Evolutionary conservation across 2,888 invertebrate species (phyloP).

Genomic region (Microctonus aethiopoides): DNA sequence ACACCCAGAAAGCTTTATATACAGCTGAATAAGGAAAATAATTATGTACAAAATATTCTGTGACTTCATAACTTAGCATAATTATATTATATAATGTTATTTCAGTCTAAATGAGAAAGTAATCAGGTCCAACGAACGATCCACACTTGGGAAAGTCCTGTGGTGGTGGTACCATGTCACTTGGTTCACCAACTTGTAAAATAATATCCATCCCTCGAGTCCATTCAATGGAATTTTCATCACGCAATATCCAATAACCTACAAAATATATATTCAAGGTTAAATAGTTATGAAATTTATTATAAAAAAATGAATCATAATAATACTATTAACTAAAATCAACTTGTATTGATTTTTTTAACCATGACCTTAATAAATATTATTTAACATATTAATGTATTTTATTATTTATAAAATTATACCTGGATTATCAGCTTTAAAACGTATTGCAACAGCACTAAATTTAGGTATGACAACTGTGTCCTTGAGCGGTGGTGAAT

Average conservation of each 20-base stretch:
- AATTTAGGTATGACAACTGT: constrained; percentile 79
- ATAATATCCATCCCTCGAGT: constrained; percentile 81
- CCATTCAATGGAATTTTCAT: constrained; percentile 80
- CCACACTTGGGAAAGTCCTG: constrained; percentile 83
- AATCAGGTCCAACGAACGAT: constrained; percentile 80
- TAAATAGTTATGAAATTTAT: constrained; percentile 7
- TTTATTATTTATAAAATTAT: constrained; percentile 31
- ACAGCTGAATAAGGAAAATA: not conserved
- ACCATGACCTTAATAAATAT: constrained; percentile 13
- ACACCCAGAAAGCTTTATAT: constrained; percentile 32
- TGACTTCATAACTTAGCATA: constrained; percentile 23
- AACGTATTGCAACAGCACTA: constrained; percentile 77
- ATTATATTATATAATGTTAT: constrained; percentile 14
- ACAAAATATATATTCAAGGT: constrained; percentile 20
- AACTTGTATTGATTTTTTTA: not conserved
- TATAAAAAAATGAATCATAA: not conserved
- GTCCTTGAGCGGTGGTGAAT: constrained; percentile 76
- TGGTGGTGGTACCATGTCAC: constrained; percentile 76
- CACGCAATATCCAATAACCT: constrained; percentile 86
- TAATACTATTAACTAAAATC: not conserved
- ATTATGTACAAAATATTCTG: constrained; percentile 59
- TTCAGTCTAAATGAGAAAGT: constrained; percentile 73
- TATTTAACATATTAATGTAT: not conserved
- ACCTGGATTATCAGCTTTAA: constrained; percentile 82
- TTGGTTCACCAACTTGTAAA: constrained; percentile 76